Evolutionary conservation across 2,888 invertebrate genomes (phyloP), one percentile per base, ranked within the genome.

Genomic region (Biston stratarius): DNA sequence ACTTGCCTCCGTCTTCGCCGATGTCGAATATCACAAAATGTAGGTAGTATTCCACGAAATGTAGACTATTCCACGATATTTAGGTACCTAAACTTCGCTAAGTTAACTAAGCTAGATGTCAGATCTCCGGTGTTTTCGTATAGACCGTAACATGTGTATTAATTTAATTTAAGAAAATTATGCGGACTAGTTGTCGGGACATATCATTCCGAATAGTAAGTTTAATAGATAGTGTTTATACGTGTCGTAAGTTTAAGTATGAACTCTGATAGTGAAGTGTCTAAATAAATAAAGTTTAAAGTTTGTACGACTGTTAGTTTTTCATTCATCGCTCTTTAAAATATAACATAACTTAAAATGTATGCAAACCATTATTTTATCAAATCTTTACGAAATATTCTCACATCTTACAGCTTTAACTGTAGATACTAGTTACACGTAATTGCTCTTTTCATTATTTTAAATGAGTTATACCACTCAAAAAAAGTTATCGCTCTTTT

Each of bases 1-100:
- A 94, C 94, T 94, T 89, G 92, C 92, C 93, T 88, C 88, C 94
- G 90, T 89, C 92, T 94, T 94, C 90, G 75, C 72, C 77, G 61
- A 80, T 77, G 72, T 80, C 79, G 83, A 87, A 89, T 87, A 88
- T 89, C 86, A 87, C 88, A 89, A 86, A 86, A 87, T 84, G 64
- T 73, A 71, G 69, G 55, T 68, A 59, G 61, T 85, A 87, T 87
- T 90, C 86, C 86, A 88, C 79, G 81, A 85, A 34, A 51, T 12
- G 12, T 51, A 51, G 51, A 6, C 34, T 86, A 87, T 88, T 90
- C 86, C 86, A 89, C 79, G 82, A 85, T 84, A 83, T 68, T 78
- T 85, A 86, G 80, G 83, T 89, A 87, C 83, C 84, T 88, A 86
- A 80, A 86, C 84, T 86, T 89, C 82, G 81, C 82, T 87, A 84